phyloP scores from a whole-genome alignment of 2,113 vertebrate species.

The Toxotes jaculatrix region DNA sequence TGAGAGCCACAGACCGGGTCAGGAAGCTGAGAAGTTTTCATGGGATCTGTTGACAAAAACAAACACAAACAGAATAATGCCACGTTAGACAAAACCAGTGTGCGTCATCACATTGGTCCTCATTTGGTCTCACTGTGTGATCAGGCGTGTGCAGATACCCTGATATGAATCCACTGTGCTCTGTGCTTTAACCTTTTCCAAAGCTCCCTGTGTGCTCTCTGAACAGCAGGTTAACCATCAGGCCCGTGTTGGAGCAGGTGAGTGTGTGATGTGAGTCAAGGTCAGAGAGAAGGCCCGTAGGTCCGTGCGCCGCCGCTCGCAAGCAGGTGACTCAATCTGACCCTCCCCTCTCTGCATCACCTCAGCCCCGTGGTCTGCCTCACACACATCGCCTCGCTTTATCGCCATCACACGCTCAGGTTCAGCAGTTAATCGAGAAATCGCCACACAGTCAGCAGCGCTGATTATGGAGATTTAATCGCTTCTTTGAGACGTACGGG shows the following conservation, averaged over 20 bases:
- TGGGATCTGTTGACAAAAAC: slow-evolving; percentile 4
- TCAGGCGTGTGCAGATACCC: slow-evolving; percentile 42
- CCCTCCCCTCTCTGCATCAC: not conserved
- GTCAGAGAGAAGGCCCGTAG: not conserved
- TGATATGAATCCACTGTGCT: slow-evolving; percentile 29
- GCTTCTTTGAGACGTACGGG: not conserved
- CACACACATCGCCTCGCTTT: not conserved
- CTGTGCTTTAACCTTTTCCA: slow-evolving; percentile 47
- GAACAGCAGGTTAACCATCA: slow-evolving; percentile 35
- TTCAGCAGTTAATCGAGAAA: not conserved
- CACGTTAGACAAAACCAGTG: not conserved
- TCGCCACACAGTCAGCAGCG: not conserved
- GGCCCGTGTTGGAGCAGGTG: slow-evolving; percentile 18
- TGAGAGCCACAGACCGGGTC: too few species aligned
- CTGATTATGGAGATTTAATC: slow-evolving; percentile 18
- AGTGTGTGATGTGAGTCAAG: slow-evolving; percentile 18
- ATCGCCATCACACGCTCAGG: not conserved
- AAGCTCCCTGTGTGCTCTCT: slow-evolving; percentile 48
- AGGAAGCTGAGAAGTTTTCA: not conserved
- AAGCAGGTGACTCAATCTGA: not conserved
- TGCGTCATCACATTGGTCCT: not conserved
- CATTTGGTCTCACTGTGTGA: not conserved
- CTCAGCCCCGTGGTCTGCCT: slow-evolving; percentile 1
- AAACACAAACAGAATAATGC: not conserved
- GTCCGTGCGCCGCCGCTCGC: slow-evolving; percentile 9